Conservation (phyloP, 1,140 invertebrate genomes). For the Eupeodes corollae region DNA sequence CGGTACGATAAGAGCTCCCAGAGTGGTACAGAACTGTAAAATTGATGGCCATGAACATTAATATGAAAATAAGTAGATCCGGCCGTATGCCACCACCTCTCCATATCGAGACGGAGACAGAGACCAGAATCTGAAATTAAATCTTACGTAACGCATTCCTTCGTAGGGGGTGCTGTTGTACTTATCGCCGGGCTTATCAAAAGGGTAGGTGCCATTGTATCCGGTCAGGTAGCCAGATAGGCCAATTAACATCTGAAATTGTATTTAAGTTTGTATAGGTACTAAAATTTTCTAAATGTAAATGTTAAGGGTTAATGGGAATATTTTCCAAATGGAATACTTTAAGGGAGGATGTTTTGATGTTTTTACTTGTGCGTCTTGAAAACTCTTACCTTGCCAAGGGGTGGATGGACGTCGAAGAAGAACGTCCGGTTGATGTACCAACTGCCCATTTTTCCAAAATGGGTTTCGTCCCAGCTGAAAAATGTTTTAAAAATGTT, state of each 20-base stretch:
- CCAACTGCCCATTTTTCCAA: constrained; percentile 98
- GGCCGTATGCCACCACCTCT: neutral
- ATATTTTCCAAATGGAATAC: neutral
- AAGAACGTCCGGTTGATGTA: constrained; percentile 97
- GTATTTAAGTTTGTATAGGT: neutral
- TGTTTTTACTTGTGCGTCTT: neutral
- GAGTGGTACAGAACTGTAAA: constrained; percentile 78
- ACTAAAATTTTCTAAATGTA: too few relatives aligned
- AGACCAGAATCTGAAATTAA: constrained; percentile 10
- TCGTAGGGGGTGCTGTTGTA: constrained; percentile 79
- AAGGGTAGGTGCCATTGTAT: constrained; percentile 92
- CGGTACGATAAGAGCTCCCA: constrained; percentile 81
- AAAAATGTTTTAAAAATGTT: constrained; percentile 29
- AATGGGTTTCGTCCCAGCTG: constrained; percentile 95
- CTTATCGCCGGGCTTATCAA: constrained; percentile 93
- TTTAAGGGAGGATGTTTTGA: neutral
- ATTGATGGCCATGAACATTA: neutral
- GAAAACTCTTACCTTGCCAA: constrained; percentile 68
- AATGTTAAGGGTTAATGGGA: too few relatives aligned
- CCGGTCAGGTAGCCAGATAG: constrained; percentile 85
- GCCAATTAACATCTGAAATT: constrained; percentile 80
- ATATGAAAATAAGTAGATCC: neutral
- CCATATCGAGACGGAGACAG: neutral
- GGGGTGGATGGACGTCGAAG: constrained; percentile 95
- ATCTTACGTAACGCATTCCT: constrained; percentile 86